Base-by-base conservation (phyloP, 2,113 vertebrate genomes). In the Hydrolagus affinis region DNA sequence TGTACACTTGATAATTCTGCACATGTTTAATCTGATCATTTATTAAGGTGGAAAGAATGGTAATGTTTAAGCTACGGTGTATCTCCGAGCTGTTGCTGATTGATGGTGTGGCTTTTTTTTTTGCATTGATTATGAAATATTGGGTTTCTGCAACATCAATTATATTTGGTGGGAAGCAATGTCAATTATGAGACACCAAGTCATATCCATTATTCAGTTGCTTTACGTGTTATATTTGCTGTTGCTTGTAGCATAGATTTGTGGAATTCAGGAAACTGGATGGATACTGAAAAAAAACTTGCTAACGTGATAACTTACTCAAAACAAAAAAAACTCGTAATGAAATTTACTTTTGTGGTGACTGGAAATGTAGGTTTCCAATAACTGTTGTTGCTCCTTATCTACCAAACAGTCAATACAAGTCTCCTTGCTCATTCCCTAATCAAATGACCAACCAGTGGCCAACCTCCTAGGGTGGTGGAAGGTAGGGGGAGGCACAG, bases 1-100 rank as follows among this genome's bases (percentile, higher is more conserved):
- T 83, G 88, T 89, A 89, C 89, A 91, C 90, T 94, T 93, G 92
- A 94, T 94, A 92, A 93, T 93, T 90, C 90, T 88, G 91, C 88
- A 89, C 91, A 87, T 88, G 71, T 89, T 89, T 90, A 85, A 89
- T 88, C 92, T 91, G 91, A 93, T 90, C 90, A 90, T 90, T 91
- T 89, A 92, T 93, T 91, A 91, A 91, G 92, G 89, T 92, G 89
- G 88, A 91, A 92, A 89, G 91, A 89, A 89, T 89, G 86, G 90
- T 91, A 83, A 83, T 68, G 78, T 4, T 64, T 66, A 83, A 83
- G 66, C 17, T 83, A 62, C 66, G 78, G 32, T 28, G 66, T 66
- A 83, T 83, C 30, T 83, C 60, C 60, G 19, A 66, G 78, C 25
- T 66, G 60, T 83, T 66, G 92, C 90, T 93, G 93, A 94, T 94